phyloP scores from a whole-genome alignment of 1,140 invertebrate genomes.

The Lepidurus arcticus region DNA sequence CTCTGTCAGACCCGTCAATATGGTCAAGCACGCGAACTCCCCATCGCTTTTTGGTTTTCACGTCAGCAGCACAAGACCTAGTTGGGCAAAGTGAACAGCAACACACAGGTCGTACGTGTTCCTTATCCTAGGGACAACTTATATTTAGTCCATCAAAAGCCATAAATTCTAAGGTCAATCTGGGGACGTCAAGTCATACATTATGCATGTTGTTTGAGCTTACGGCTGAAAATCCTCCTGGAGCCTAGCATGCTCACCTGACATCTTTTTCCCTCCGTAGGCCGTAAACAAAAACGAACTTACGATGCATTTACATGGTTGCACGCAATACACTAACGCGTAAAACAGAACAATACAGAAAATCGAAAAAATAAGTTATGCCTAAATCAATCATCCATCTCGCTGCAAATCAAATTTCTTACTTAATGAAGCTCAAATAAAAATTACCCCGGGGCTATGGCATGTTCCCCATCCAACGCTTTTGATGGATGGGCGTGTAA shows the following conservation, averaged over 20 bases:
- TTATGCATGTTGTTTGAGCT: neutral
- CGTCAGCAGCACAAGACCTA: neutral
- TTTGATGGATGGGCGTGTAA: conserved; percentile 16
- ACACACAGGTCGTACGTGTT: neutral
- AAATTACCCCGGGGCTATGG: neutral
- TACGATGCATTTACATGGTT: neutral
- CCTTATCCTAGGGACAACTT: neutral
- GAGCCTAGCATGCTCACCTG: neutral
- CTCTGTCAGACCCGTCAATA: neutral
- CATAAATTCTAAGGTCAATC: neutral
- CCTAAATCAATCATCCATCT: neutral
- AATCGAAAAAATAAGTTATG: neutral
- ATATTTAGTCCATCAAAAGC: neutral
- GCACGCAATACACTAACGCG: neutral
- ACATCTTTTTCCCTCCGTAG: neutral
- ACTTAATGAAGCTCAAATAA: neutral
- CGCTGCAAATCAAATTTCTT: neutral
- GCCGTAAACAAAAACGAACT: no score
- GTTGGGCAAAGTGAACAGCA: neutral
- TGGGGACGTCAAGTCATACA: neutral
- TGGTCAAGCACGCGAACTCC: neutral
- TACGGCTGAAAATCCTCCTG: neutral
- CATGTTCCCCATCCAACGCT: neutral
- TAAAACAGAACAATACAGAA: neutral
- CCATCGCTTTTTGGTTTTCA: neutral